These are phyloP conservation scores for Apogon hyalosoma DNA, from an alignment of 2,797 vertebrate species.

Conservation along the genomic window DNA sequence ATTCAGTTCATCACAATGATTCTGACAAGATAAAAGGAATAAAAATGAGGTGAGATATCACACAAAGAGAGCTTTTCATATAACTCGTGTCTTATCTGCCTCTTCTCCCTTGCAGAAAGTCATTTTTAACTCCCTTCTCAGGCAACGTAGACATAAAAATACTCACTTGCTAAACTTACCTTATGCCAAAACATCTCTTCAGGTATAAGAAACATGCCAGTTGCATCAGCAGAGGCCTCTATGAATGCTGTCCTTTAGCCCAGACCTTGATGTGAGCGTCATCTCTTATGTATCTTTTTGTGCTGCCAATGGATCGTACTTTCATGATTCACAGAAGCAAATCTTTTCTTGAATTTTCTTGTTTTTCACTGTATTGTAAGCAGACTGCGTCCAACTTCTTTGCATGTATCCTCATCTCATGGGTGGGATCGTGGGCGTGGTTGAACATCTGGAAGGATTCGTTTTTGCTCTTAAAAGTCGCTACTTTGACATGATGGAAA, in stretches of 20 bases:
- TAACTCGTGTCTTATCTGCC: conserved; percentile 33
- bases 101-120: conserved; percentile 26
- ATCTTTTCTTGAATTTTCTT: not conserved
- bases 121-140: conserved; percentile 34
- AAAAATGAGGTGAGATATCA: conserved; percentile 37
- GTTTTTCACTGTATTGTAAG: conserved; percentile 10
- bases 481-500: conserved; percentile 64
- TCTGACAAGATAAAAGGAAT: conserved; percentile 33
- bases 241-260: conserved; percentile 39
- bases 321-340: conserved; percentile 51
- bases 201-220: conserved; percentile 41
- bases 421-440: conserved; percentile 23
- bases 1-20: conserved; percentile 44
- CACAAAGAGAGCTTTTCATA: conserved; percentile 30
- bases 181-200: conserved; percentile 46
- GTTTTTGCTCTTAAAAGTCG: conserved; percentile 42
- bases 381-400: conserved; percentile 13
- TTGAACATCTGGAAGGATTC: conserved; percentile 67
- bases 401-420: conserved; percentile 17
- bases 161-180: conserved; percentile 34
- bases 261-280: conserved; percentile 3
- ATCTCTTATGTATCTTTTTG: conserved; percentile 33
- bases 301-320: conserved; percentile 28
- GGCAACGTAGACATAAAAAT: conserved; percentile 54
- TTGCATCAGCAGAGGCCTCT: conserved; percentile 27